Evolutionary conservation across 2,888 invertebrate species (phyloP).

Genomic region (Brachylomia viminalis): DNA sequence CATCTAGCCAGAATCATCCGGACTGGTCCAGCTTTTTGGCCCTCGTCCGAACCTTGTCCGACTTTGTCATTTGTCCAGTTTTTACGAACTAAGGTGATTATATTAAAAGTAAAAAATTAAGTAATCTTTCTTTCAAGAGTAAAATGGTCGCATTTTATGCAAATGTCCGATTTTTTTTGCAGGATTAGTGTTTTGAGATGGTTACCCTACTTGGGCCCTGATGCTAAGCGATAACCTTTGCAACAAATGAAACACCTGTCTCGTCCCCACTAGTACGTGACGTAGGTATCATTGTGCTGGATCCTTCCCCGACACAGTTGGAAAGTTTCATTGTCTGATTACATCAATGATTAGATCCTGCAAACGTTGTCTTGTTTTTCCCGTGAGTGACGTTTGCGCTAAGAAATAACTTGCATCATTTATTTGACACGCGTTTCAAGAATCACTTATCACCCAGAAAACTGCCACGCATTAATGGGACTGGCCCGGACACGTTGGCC

Average conservation of each 20-base stretch:
- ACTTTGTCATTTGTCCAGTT: no score
- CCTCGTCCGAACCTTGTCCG: neutral
- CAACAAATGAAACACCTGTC: constrained; percentile 1
- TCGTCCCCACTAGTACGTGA: neutral
- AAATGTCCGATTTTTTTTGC: neutral
- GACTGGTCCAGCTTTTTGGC: neutral
- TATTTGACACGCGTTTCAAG: neutral
- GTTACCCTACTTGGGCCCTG: neutral
- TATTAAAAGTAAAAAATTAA: neutral
- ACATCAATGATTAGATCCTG: neutral
- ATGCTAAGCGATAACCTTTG: constrained; percentile 30
- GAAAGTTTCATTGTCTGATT: neutral
- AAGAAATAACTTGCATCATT: neutral
- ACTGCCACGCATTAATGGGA: no score
- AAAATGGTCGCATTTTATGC: neutral
- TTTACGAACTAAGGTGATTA: neutral
- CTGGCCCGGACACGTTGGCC: no score
- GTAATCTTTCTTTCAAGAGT: no score
- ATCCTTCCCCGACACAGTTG: neutral
- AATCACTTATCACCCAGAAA: neutral
- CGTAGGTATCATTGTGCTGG: neutral
- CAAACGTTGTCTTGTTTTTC: neutral
- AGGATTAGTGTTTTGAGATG: neutral
- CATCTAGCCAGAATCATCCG: neutral
- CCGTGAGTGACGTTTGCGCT: neutral